These are phyloP conservation scores for Silvanus unidentatus DNA, from an alignment of 2,888 invertebrate genomes.

Conservation along the genomic window DNA sequence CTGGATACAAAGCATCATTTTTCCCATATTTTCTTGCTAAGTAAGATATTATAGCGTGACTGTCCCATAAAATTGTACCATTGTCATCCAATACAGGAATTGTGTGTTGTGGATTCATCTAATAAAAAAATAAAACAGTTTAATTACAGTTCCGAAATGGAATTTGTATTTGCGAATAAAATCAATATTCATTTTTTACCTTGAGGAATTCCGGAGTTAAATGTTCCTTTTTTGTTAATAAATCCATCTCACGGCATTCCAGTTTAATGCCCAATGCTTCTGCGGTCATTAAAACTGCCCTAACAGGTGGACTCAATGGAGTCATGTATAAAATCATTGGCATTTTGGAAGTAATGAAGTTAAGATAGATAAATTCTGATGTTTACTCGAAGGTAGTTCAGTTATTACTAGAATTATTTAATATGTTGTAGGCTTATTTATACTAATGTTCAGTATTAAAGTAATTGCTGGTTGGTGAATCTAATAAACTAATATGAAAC, in stretches of 20 bases:
- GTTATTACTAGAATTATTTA: too few relatives aligned
- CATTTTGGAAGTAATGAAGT: too few relatives aligned
- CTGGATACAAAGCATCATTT: conserved; percentile 51
- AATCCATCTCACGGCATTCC: conserved; percentile 43
- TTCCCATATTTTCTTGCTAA: conserved; percentile 53
- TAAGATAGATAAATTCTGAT: too few relatives aligned
- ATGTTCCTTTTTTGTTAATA: conserved; percentile 39
- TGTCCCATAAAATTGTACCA: conserved; percentile 48
- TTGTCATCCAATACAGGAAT: conserved; percentile 40
- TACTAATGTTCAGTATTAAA: too few relatives aligned
- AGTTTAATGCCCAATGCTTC: conserved; percentile 46
- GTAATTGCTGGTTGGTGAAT: too few relatives aligned
- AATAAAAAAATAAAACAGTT: too few relatives aligned
- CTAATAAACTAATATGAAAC: too few relatives aligned
- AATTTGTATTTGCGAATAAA: too few relatives aligned
- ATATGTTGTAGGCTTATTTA: too few relatives aligned
- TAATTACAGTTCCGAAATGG: too few relatives aligned
- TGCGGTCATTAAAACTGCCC: conserved; percentile 47
- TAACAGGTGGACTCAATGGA: conserved; percentile 47
- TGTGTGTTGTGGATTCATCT: background rate
- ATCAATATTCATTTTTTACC: too few relatives aligned
- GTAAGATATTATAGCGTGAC: conserved; percentile 50
- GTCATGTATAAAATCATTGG: conserved; percentile 44
- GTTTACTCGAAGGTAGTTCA: too few relatives aligned
- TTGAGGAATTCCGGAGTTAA: conserved; percentile 42